Base-by-base conservation (phyloP, 2,888 invertebrate genomes). In the Encarsia formosa region DNA sequence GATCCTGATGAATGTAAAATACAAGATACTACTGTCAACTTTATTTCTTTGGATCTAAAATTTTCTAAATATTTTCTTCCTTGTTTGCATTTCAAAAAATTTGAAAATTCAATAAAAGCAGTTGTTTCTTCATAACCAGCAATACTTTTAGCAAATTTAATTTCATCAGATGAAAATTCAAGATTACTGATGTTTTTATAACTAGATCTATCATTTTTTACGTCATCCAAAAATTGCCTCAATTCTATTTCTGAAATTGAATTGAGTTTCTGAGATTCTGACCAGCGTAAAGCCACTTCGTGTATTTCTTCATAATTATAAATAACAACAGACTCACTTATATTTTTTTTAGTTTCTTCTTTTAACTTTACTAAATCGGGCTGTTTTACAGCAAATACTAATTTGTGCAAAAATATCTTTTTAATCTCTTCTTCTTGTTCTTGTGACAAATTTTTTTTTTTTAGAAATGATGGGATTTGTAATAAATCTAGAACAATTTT, bases 281-380 rank as follows among this genome's bases (percentile, higher is more conserved):
- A 61, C 65, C 66, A 66, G 53, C 66, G 65, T 57, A 65, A 59
- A 13, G 62, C 53, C 54, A 66, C 48, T 63, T 66, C 66, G 40
- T 61, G 57, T 59, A 66, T 60, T 53, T 65, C 55, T 53, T 64
- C 60, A 29, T 61, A 61, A 56, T 57, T 60, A 52, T 64, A 62
- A 54, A 61, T 58, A 59, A 62, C 34, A 29, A 49, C 13, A 11
- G 34, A 24, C 20, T 35, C 47, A 38, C 45, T 54, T 48, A 59
- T 52, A 35, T 60, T 51, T 45, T 42, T 26, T 59, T 41, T 59
- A 52, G 59, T 31, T 46, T 54, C 32, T 35, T 20, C 50, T 49
- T 50, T 61, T 40, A 60, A 51, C 41, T 49, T 37, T 44, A 42
- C 19, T 3, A 3, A 5, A 20, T 32, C 35, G 9, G 38, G 16